These are phyloP conservation scores for Myotis myotis DNA, from an alignment of 2,797 vertebrate genomes.

Conservation along the genomic window DNA sequence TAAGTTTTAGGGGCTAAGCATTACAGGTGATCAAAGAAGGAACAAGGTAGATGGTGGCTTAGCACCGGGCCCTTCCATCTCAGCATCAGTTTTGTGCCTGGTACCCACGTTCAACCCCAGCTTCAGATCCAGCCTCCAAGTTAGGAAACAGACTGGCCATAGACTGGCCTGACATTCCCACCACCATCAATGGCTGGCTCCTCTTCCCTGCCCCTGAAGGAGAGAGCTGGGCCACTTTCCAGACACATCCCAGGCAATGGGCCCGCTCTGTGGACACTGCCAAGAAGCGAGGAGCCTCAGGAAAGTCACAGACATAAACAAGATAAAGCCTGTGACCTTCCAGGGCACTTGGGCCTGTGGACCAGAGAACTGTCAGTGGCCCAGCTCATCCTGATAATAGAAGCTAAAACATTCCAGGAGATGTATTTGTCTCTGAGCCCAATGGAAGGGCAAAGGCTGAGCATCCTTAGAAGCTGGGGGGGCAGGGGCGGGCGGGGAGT, in stretches of 20 bases:
- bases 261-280: slow-evolving; percentile 79
- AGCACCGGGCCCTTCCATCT: background rate
- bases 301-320: slow-evolving; percentile 81
- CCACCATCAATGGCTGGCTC: background rate
- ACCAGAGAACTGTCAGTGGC: slow-evolving; percentile 62
- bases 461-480: background rate
- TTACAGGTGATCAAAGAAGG: background rate
- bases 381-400: slow-evolving; percentile 32
- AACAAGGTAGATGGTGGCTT: background rate
- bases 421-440: slow-evolving; percentile 29
- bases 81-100: background rate
- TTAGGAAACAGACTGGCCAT: background rate
- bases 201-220: background rate
- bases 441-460: background rate
- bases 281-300: slow-evolving; percentile 71
- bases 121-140: background rate
- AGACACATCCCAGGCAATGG: slow-evolving; percentile 69
- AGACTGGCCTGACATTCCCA: background rate
- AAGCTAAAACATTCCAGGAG: slow-evolving; percentile 45
- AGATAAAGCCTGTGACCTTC: slow-evolving; percentile 74
- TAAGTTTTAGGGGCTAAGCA: background rate
- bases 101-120: background rate
- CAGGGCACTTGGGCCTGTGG: slow-evolving; percentile 9
- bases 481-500: fast-evolving
- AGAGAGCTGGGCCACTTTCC: slow-evolving; percentile 56